phyloP scores from a whole-genome alignment of 2,888 invertebrate species.

The Deroplatys truncata region DNA sequence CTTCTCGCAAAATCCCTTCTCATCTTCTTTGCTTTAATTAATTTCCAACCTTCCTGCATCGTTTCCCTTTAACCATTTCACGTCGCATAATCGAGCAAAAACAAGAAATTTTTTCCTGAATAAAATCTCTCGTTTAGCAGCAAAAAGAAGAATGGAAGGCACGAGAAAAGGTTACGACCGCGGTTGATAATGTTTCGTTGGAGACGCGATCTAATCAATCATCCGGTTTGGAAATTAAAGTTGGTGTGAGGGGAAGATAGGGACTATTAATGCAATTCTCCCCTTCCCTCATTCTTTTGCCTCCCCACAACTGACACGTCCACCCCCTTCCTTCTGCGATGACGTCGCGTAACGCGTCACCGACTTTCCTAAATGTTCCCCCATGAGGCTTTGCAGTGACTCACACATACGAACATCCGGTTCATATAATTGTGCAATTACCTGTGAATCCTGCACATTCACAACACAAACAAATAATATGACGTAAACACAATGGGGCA shows the following conservation, averaged over 20 bases:
- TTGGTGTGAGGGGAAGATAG: not conserved
- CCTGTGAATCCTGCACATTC: not conserved
- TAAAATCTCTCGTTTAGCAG: too few species aligned
- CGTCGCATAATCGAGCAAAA: too few species aligned
- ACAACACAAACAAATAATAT: not conserved
- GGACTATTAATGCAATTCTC: not conserved
- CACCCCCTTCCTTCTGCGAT: not conserved
- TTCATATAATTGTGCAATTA: not conserved
- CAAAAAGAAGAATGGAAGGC: too few species aligned
- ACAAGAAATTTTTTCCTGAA: too few species aligned
- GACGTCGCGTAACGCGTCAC: not conserved
- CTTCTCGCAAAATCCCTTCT: too few species aligned
- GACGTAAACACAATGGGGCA: not conserved
- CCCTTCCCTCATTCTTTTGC: too few species aligned
- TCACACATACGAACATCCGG: not conserved
- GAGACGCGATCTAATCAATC: not conserved
- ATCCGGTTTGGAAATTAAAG: not conserved
- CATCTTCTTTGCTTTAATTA: too few species aligned
- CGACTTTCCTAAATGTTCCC: not conserved
- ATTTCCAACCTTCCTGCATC: too few species aligned
- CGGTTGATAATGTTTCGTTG: not conserved
- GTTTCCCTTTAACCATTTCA: too few species aligned
- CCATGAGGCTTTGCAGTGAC: not conserved
- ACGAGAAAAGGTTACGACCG: not conserved
- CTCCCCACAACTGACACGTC: not conserved